A percentile compares a stretch with the other conserved stretches of the same genome.
Conservation (phyloP, 1,140 invertebrate species). For the honey bee (Apis mellifera) region Amel_HAv3.1 CM009939.2:8324001-8324500, state of each 20-base stretch:
- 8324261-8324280: slow-evolving; percentile 33
- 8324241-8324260: slow-evolving; percentile 22
- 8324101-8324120: not conserved
- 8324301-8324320: slow-evolving; percentile 43
- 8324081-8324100: not conserved
- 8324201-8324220: slow-evolving; percentile 69
- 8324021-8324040: not conserved
- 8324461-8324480: no score
- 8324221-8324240: slow-evolving; percentile 52
- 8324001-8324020: not conserved
- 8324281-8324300: slow-evolving; percentile 58
- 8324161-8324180: slow-evolving; percentile 14
- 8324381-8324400: not conserved
- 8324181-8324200: slow-evolving; percentile 55
- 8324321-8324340: slow-evolving; percentile 11
- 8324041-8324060: not conserved
- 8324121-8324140: not conserved
- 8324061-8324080: slow-evolving; percentile 10
- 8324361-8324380: not conserved
- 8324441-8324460: not conserved
- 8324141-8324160: slow-evolving; percentile 36
- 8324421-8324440: not conserved
- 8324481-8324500: not conserved
- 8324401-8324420: not conserved
- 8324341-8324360: not conserved